These are phyloP conservation scores for Clytia hemisphaerica DNA, from an alignment of 30 jellyfish, hydroid and myxozoan genomes.

Conservation along the genomic window DNA sequence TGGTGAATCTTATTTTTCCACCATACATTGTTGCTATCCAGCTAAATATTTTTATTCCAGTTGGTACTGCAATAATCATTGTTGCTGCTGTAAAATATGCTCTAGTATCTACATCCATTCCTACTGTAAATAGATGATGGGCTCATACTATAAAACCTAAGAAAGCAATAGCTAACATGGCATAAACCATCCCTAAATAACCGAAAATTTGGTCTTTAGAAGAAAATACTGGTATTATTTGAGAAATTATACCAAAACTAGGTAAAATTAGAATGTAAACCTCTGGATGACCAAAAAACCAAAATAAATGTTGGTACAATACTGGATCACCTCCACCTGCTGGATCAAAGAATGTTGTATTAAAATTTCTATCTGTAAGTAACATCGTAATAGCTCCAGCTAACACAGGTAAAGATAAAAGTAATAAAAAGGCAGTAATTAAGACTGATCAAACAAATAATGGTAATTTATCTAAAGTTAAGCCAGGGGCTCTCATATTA, in stretches of 20 bases:
- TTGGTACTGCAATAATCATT: slow-evolving; percentile 67
- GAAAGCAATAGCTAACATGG: slow-evolving; percentile 53
- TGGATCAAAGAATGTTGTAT: slow-evolving; percentile 69
- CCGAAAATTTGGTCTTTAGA: slow-evolving; percentile 63
- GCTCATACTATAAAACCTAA: slow-evolving; percentile 74
- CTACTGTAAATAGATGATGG: slow-evolving; percentile 70
- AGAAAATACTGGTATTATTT: slow-evolving; percentile 47
- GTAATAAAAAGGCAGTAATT: slow-evolving; percentile 42
- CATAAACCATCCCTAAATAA: slow-evolving; percentile 66
- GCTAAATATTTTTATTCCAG: slow-evolving; percentile 78
- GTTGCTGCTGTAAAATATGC: slow-evolving; percentile 85
- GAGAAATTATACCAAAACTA: slow-evolving; percentile 66
- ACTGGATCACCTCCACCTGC: slow-evolving; percentile 90
- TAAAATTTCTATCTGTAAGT: slow-evolving; percentile 65
- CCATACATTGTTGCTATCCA: slow-evolving; percentile 79
- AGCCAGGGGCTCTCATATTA: slow-evolving; percentile 71
- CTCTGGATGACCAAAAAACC: slow-evolving; percentile 83
- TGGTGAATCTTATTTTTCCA: slow-evolving; percentile 44
- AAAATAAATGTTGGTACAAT: slow-evolving; percentile 54
- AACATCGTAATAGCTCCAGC: slow-evolving; percentile 80
- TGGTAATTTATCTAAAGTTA: slow-evolving; percentile 55
- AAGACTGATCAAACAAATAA: slow-evolving; percentile 60
- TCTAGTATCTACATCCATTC: slow-evolving; percentile 79
- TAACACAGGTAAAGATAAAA: slow-evolving; percentile 58
- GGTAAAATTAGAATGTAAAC: slow-evolving; percentile 59